Base-by-base conservation (phyloP, 1,140 invertebrate species). In the Ylistrum balloti region DNA sequence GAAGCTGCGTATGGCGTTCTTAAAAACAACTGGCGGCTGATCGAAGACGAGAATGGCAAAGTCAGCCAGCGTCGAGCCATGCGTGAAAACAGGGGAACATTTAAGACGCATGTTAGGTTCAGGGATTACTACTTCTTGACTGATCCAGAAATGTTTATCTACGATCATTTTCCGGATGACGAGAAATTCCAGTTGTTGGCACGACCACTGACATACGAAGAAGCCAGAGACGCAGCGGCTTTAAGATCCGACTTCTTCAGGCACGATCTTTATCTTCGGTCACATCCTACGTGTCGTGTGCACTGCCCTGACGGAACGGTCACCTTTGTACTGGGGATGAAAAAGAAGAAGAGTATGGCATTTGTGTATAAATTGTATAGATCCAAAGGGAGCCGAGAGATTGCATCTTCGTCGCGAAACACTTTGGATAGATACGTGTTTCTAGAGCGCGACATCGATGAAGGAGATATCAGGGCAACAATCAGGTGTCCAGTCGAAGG, bases 131-230 rank as follows among this genome's bases (percentile, higher is more conserved):
- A 95, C 92, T 97, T 97, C 93, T 94, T 97, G 10, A 96, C 97
- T 17, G 97, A 97, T 92, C 97, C 97, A 1, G 96, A 97, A 86
- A 95, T 96, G 28, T 93, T 97, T 89, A 96, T 97, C 34, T 97
- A 95, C 94, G 96, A 96, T 3, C 97, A 97, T 94, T 97, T 96
- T 90, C 97, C 97, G 0, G 96, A 96, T 91, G 95, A 96, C 87
- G 93, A 93, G 86, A 93, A 92, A 87, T 94, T 93, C 93, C 94
- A 94, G 86, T 86, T 94, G 15, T 74, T 94, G 32, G 94, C 94
- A 28, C 85, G 93, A 86, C 90, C 93, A 0, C 56, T 93, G n/a
- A 91, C 92, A 22, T 92, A 93, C 10, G 92, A 92, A 17, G 93
- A 94, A 89, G 93, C 93, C 20, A 91, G 91, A 86, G 87, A 93